Conservation (phyloP, 2,888 invertebrate genomes). For the Diadegma fenestrale region DNA sequence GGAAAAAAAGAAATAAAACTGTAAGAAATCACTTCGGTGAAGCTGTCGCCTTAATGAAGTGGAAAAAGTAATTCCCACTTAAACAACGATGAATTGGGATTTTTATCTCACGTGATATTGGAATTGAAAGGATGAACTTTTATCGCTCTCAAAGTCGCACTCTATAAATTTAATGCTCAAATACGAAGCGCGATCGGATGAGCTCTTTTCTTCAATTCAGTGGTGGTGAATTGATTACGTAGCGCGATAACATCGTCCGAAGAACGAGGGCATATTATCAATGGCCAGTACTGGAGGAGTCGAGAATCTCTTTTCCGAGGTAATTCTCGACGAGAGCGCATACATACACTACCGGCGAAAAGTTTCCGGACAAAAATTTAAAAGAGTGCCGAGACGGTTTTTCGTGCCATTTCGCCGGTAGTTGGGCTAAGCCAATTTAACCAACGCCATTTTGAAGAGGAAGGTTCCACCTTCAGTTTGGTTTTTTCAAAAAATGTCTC, state of each 20-base stretch:
- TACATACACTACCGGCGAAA: no score
- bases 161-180: neutral
- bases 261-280: slow-evolving; percentile 28
- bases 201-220: neutral
- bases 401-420: no score
- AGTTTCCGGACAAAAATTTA: no score
- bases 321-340: slow-evolving; percentile 25
- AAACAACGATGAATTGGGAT: neutral
- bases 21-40: neutral
- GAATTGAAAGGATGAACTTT: neutral
- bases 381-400: no score
- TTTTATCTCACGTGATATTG: neutral
- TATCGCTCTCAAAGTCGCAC: neutral
- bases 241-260: slow-evolving; percentile 18
- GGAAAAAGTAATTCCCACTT: neutral
- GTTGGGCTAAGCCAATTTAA: no score
- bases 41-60: no score
- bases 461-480: no score
- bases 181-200: neutral
- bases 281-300: slow-evolving; percentile 41
- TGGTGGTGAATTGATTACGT: neutral
- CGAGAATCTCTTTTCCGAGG: slow-evolving; percentile 36
- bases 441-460: no score
- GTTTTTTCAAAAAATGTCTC: no score
- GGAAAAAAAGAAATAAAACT: neutral